Conservation (phyloP, 1,140 invertebrate genomes). For the Mactra quadrangularis region DNA sequence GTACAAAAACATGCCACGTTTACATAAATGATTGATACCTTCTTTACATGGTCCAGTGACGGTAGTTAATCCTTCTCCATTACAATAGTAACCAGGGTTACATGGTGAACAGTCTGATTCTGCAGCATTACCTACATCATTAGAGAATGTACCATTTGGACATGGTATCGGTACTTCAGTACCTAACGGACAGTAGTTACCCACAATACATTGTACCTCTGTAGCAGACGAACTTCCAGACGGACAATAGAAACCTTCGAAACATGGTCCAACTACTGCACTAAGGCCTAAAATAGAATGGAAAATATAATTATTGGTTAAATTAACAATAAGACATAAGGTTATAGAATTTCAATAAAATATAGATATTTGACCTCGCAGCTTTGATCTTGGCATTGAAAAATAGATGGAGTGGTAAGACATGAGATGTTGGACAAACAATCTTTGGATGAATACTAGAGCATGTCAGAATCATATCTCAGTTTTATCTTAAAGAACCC, state of each 20-base stretch:
- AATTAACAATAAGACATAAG: too few relatives aligned
- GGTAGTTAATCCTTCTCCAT: conserved; percentile 71
- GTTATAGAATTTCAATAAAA: too few relatives aligned
- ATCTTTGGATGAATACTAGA: too few relatives aligned
- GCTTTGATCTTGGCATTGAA: too few relatives aligned
- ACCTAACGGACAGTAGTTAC: conserved; percentile 73
- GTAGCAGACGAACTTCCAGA: conserved; percentile 68
- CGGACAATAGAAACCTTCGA: conserved; percentile 77
- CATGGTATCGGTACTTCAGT: conserved; percentile 73
- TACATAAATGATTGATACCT: too few relatives aligned
- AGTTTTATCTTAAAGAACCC: too few relatives aligned
- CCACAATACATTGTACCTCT: conserved; percentile 75
- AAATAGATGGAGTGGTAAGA: background rate
- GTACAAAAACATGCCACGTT: too few relatives aligned
- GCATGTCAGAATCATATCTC: too few relatives aligned
- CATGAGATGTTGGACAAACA: background rate
- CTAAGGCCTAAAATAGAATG: conserved; percentile 68
- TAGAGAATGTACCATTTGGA: conserved; percentile 80
- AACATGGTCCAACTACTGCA: conserved; percentile 73
- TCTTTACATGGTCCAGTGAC: conserved; percentile 77
- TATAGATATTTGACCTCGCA: too few relatives aligned
- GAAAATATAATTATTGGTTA: too few relatives aligned
- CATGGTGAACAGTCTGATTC: conserved; percentile 72
- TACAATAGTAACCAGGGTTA: conserved; percentile 79
- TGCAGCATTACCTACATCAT: conserved; percentile 69